Evolutionary conservation across 2,113 vertebrate species (phyloP).

Genomic region (Ranitomeya variabilis): DNA sequence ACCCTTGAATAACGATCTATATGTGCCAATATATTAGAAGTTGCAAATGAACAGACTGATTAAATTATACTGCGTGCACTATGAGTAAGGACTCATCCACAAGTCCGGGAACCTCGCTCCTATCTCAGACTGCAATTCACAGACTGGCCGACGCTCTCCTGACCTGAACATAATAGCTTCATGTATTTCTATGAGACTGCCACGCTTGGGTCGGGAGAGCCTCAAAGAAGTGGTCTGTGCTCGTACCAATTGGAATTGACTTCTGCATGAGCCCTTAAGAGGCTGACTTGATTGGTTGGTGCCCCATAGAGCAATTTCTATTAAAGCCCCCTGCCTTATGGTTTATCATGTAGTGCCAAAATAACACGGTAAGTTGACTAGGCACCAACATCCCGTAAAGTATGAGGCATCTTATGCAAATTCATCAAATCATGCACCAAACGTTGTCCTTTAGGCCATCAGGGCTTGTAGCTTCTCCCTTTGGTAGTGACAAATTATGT

Average conservation of each 20-base stretch:
- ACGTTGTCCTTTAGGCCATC: no score
- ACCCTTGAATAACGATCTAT: neutral
- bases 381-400: no score
- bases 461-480: neutral
- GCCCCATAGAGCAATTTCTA: neutral
- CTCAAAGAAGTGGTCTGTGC: no score
- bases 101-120: no score
- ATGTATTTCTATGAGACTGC: no score
- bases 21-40: neutral
- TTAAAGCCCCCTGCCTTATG: neutral
- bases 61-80: neutral
- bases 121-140: no score
- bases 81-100: no score
- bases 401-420: neutral
- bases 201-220: no score
- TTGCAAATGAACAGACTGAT: neutral
- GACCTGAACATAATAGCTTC: no score
- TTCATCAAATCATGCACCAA: neutral
- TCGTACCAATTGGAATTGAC: no score
- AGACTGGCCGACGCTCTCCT: no score
- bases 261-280: no score
- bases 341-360: neutral
- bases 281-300: neutral
- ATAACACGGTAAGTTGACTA: neutral
- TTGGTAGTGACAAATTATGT: neutral